Evolutionary conservation across 2,113 vertebrate genomes (phyloP), one percentile per base, ranked within the genome.

Genomic region (Spermophilus dauricus): DNA sequence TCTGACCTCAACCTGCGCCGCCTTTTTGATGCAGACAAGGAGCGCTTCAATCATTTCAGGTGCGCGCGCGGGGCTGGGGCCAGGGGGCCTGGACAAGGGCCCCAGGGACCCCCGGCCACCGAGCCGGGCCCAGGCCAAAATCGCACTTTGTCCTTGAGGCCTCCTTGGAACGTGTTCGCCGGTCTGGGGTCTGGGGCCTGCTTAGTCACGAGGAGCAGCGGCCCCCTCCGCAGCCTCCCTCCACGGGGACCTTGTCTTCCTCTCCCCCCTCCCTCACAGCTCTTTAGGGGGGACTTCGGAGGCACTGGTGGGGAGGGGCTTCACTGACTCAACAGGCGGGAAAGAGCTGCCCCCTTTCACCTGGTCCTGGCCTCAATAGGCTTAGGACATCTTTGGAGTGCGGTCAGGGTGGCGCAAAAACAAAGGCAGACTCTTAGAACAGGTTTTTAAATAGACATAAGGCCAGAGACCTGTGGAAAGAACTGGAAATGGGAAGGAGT

Each of bases 31-130:
- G 93, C 97, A 12, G 99, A 99, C 92, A 98, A 99, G 97, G 99
- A 99, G 10, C 99, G 99, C 53, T 99, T 99, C 99, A 98, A 93
- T 96, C 99, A 98, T 72, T 98, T 99, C 98, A 99, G 99, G 99
- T 99, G 97, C 45, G 65, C 65, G 65, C 93, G 42, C n/a, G 28
- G 20, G 51, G 14, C 51, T 22, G 6, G 53, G 51, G 61, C 5
- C 37, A 3, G 69, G 48, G 56, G 32, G 72, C 18, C 61, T 28
- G 24, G 61, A 26, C 61, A 8, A 12, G 39, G 34, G 56, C 0
- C 22, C 2, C 42, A 80, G 8, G 56, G 3, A 78, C 56, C 48
- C 42, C 1, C 14, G 28, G 63, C 28, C 20, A 4, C 22, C 16
- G 32, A 5, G 39, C 78, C 0, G 42, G 45, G 42, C 45, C n/a